phyloP scores from a whole-genome alignment of 53 echinoderm and acorn worm species.

The Echinometra lucunter region DNA sequence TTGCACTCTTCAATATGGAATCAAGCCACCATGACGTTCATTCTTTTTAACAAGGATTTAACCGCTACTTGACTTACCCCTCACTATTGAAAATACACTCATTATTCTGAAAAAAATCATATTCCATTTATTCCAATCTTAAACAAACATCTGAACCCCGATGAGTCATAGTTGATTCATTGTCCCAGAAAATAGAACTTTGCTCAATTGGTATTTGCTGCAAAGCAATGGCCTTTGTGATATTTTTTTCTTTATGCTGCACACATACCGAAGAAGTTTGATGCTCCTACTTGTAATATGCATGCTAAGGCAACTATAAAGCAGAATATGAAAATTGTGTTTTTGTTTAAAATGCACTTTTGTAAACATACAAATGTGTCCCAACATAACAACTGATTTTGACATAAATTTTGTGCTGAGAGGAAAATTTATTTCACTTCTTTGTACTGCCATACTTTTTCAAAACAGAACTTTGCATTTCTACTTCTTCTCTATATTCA shows the following conservation, averaged over 20 bases:
- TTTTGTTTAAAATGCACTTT: no score
- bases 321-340: no score
- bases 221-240: slow-evolving; percentile 5
- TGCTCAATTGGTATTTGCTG: slow-evolving; percentile 35
- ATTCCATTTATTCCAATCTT: slow-evolving; percentile 50
- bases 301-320: no score
- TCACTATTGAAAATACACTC: slow-evolving; percentile 7
- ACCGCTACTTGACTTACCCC: slow-evolving; percentile 36
- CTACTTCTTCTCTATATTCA: no score
- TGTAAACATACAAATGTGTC: no score
- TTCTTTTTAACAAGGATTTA: slow-evolving; percentile 10
- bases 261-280: not conserved
- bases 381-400: no score
- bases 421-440: no score
- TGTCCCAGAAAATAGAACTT: slow-evolving; percentile 31
- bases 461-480: no score
- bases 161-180: slow-evolving; percentile 28
- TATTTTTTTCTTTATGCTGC: not conserved
- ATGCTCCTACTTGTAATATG: not conserved
- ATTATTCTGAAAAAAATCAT: slow-evolving; percentile 45
- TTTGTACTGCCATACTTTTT: no score
- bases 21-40: slow-evolving; percentile 3
- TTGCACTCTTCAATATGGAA: not conserved
- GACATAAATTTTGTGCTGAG: no score
- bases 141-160: slow-evolving; percentile 41